These are phyloP conservation scores for Dissostichus mawsoni DNA, from an alignment of 2,113 vertebrate species.

Conservation along the genomic window DNA sequence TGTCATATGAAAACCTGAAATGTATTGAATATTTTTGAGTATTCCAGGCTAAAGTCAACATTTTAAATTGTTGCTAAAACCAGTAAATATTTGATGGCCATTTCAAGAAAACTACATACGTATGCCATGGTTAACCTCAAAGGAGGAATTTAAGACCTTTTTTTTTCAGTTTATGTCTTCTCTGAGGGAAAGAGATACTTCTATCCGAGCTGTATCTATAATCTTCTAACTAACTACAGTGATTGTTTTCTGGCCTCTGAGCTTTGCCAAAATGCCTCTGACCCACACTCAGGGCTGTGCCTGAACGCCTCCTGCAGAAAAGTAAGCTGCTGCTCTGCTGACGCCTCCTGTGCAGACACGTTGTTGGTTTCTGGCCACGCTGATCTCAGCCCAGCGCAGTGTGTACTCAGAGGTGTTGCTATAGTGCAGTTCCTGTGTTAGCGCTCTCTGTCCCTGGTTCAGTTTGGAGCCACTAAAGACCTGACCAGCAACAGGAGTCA, in stretches of 20 bases:
- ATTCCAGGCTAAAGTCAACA: too few species aligned
- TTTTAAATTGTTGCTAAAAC: neutral
- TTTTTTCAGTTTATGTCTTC: too few species aligned
- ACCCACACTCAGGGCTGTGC: neutral
- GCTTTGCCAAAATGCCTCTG: neutral
- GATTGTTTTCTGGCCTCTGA: too few species aligned
- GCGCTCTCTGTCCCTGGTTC: neutral
- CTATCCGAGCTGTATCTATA: too few species aligned
- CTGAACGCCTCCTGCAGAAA: neutral
- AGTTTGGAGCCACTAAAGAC: neutral
- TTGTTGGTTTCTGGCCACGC: neutral
- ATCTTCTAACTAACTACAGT: too few species aligned
- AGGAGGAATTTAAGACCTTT: too few species aligned
- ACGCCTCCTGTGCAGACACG: neutral
- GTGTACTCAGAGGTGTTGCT: neutral
- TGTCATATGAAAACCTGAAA: neutral
- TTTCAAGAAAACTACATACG: too few species aligned
- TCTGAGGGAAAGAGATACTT: too few species aligned
- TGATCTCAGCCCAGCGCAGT: neutral
- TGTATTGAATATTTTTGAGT: too few species aligned
- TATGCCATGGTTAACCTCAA: too few species aligned
- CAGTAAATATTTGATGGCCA: too few species aligned
- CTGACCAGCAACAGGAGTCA: constrained; percentile 16
- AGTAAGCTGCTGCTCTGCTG: neutral
- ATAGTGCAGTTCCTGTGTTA: neutral